Evolutionary conservation across 2,113 vertebrate species (phyloP).

Genomic region (Semnornis frantzii): DNA sequence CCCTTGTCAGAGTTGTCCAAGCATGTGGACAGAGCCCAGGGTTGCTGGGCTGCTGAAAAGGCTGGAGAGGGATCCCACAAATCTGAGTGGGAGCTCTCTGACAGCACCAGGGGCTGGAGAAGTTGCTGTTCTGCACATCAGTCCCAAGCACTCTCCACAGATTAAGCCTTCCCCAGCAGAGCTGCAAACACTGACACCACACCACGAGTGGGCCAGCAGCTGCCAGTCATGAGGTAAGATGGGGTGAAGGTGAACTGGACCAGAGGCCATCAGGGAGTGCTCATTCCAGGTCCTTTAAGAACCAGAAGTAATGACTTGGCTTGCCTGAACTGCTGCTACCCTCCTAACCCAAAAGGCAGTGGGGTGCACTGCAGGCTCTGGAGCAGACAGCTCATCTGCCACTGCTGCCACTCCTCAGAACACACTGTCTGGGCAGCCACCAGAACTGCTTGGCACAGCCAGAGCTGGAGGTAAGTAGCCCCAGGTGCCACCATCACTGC

Average conservation of each 20-base stretch:
- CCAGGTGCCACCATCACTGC: background rate
- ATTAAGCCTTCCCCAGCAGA: background rate
- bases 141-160: background rate
- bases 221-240: fast-evolving
- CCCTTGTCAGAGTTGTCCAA: background rate
- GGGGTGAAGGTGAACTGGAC: background rate
- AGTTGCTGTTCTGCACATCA: background rate
- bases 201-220: fast-evolving
- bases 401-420: background rate
- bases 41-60: background rate
- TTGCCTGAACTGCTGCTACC: background rate
- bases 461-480: background rate
- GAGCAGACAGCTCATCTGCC: background rate
- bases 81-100: background rate
- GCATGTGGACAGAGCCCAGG: background rate
- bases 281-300: background rate
- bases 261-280: fast-evolving
- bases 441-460: background rate
- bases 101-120: background rate
- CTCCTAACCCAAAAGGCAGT: background rate
- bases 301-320: background rate
- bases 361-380: background rate
- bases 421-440: background rate
- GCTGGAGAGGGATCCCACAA: background rate
- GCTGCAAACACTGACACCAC: background rate